Conservation (phyloP, 2,888 invertebrate species). For the Dolomedes plantarius region DNA sequence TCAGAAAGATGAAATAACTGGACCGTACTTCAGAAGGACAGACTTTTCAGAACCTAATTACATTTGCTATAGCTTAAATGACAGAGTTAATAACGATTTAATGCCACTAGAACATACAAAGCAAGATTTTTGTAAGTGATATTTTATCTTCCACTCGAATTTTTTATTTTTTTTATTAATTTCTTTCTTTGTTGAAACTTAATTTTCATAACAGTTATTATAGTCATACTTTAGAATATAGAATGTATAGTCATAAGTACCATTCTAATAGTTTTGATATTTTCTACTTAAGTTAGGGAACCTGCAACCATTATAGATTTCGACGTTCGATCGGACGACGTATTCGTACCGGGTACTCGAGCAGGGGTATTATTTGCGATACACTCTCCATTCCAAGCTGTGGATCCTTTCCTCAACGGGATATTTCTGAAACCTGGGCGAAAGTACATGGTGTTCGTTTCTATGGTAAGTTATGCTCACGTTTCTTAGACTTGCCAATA, state of each 20-base stretch:
- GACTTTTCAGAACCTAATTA: neutral
- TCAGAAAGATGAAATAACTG: neutral
- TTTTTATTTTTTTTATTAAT: too few relatives aligned
- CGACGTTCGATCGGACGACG: conserved; percentile 10
- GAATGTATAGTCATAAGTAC: too few relatives aligned
- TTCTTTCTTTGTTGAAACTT: too few relatives aligned
- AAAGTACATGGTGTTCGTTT: conserved; percentile 11
- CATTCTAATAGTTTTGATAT: too few relatives aligned
- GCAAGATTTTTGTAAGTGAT: neutral
- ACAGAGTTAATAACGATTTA: neutral
- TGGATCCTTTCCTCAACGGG: conserved; percentile 24
- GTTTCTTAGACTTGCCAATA: neutral
- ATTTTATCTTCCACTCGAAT: neutral
- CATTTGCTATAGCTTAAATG: neutral
- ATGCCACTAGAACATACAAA: neutral
- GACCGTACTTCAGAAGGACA: neutral
- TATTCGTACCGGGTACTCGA: neutral
- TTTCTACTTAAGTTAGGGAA: neutral
- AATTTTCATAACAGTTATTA: too few relatives aligned
- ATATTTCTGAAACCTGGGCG: conserved; percentile 30
- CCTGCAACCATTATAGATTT: neutral
- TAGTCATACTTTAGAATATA: too few relatives aligned
- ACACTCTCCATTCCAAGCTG: conserved; percentile 27
- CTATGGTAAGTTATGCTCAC: conserved; percentile 23
- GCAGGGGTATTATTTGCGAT: conserved; percentile 26